A percentile compares a stretch with the other conserved stretches of the same genome.
Conservation (phyloP, 2,113 vertebrate genomes). For the Polypterus bichir region DNA sequence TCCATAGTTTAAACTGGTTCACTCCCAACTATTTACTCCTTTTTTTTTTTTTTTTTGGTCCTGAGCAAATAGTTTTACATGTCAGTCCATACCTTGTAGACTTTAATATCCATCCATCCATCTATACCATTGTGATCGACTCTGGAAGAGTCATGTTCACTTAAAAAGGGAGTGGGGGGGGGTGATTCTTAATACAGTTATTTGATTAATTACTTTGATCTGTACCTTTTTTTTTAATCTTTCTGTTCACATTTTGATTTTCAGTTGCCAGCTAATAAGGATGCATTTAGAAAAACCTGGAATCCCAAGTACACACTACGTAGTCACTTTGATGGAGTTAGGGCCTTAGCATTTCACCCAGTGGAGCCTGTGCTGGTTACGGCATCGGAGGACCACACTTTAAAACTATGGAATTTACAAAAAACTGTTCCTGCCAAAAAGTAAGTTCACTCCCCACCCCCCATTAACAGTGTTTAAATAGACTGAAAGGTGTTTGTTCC, state of each 20-base stretch:
- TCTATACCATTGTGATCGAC: no score
- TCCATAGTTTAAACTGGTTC: no score
- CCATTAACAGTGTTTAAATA: constrained; percentile 1
- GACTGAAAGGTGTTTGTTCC: not conserved
- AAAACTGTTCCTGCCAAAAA: constrained; percentile 98
- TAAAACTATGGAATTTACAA: constrained; percentile 97
- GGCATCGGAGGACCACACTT: constrained; percentile 94
- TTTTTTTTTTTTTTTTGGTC: no score
- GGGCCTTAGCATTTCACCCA: constrained; percentile 91
- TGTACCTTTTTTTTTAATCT: constrained; percentile 5
- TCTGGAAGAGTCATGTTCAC: no score
- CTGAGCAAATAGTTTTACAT: no score
- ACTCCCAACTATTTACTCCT: no score
- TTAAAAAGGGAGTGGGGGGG: no score
- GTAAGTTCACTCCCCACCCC: constrained; percentile 38
- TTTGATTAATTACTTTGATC: not conserved
- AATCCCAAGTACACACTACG: constrained; percentile 92
- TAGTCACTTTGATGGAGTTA: constrained; percentile 94
- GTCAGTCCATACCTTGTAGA: no score
- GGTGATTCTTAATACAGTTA: no score
- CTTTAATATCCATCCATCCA: no score
- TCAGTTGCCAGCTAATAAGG: constrained; percentile 87
- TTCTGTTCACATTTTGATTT: constrained; percentile 16
- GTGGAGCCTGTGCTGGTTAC: constrained; percentile 92
- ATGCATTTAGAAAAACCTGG: constrained; percentile 97